Evolutionary conservation across 2,113 vertebrate species (phyloP), one percentile per base, ranked within the genome.

Genomic region (Tupaia tana): DNA sequence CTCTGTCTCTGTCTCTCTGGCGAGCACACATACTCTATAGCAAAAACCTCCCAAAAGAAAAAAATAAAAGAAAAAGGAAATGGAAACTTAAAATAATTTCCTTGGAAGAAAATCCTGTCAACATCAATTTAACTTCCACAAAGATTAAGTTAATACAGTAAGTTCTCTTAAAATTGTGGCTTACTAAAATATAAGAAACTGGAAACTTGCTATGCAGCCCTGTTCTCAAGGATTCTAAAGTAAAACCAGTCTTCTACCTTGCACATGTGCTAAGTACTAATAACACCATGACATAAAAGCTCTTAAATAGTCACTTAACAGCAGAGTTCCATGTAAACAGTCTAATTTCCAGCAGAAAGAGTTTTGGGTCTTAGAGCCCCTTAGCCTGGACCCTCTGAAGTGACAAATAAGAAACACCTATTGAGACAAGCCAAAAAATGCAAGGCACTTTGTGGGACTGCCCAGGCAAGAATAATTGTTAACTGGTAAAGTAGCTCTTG

Each of bases 251-350:
- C 74, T 91, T 89, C 59, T 89, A 81, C 64, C 19, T 20, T 54
- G 18, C 34, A 20, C 59, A 81, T 70, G 20, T n/a, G 18, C 67
- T 82, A 75, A 79, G 69, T 43, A 71, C 29, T 77, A 91, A 95
- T 31, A 95, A 34, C 24, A 87, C 24, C 29, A 58, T 18, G 56
- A 96, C 95, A 89, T 87, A 91, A 94, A 95, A 82, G 71, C 27
- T 91, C 91, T 93, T 34, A 81, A 94, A 82, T 96, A 95, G 14
- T 2, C 43, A 56, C 43, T 80, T 67, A 87, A 85, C 69, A 92
- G 73, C 61, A 92, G 54, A 97, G 22, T 94, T 94, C 77, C 80
- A 88, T 22, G 91, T 82, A 90, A 91, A 93, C 63, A 90, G 58
- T 88, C 31, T 80, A 59, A 94, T 83, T 86, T 69, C 16, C 16